These are phyloP conservation scores for Crotalus viridis DNA, from an alignment of 2,113 vertebrate species.

Conservation along the genomic window DNA sequence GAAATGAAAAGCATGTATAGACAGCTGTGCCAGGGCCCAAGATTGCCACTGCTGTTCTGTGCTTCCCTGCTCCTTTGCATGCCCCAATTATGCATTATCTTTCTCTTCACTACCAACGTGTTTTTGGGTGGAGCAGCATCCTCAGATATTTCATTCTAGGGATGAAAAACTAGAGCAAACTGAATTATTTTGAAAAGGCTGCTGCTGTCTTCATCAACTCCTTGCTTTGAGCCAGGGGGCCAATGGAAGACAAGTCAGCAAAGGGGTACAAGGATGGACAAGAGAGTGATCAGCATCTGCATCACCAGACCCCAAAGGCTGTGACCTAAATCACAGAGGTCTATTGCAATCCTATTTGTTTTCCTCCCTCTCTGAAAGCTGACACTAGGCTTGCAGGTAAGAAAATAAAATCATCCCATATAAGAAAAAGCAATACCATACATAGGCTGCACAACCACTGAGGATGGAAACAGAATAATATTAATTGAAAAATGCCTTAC, in stretches of 20 bases:
- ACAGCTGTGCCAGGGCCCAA: background rate
- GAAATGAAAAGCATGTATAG: background rate
- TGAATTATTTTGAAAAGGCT: background rate
- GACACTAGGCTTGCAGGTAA: background rate
- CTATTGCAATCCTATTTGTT: background rate
- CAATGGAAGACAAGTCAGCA: background rate
- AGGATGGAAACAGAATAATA: background rate
- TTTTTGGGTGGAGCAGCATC: background rate
- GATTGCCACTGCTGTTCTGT: background rate
- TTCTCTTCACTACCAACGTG: background rate
- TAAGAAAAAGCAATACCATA: background rate
- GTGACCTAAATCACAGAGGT: background rate
- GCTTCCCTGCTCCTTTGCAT: background rate
- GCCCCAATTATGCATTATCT: background rate
- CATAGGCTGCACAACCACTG: background rate
- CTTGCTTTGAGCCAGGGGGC: background rate
- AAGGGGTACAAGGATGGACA: background rate
- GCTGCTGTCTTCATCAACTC: background rate
- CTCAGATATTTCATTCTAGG: background rate
- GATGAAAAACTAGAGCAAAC: background rate
- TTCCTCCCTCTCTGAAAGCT: background rate
- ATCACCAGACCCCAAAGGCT: background rate
- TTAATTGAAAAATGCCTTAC: background rate
- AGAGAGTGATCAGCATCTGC: background rate
- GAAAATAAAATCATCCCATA: background rate